These are phyloP conservation scores for Saturnia japonica DNA, from an alignment of 2,888 invertebrate species.

Conservation along the genomic window DNA sequence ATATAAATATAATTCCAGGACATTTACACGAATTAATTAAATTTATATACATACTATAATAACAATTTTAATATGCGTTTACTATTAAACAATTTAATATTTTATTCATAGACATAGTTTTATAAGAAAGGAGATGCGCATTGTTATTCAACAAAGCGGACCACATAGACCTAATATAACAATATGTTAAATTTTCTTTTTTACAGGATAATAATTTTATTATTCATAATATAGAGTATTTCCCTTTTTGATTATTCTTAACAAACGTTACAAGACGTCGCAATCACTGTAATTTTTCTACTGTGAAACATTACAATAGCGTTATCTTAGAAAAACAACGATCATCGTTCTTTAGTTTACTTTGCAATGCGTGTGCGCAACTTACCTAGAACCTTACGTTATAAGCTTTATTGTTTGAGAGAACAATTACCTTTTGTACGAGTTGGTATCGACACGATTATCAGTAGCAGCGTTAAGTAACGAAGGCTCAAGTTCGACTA, in stretches of 20 bases:
- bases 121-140: no score
- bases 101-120: no score
- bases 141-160: no score
- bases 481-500: constrained; percentile 67
- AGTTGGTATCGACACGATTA: constrained; percentile 68
- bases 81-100: no score
- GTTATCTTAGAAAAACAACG: constrained; percentile 54
- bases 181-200: neutral
- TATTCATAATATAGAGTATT: neutral
- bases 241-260: constrained; percentile 9
- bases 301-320: constrained; percentile 18
- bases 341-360: constrained; percentile 39
- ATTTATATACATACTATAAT: no score
- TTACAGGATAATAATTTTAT: neutral
- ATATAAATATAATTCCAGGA: no score
- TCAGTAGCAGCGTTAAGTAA: constrained; percentile 72
- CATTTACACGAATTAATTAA: no score
- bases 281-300: constrained; percentile 23
- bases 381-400: constrained; percentile 76
- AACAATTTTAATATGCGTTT: no score
- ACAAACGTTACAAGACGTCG: constrained; percentile 31
- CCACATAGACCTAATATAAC: no score
- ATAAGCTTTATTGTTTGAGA: constrained; percentile 77
- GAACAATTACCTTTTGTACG: constrained; percentile 81
- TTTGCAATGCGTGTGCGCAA: constrained; percentile 45